Conservation (phyloP, 2,797 vertebrate genomes). For the Ispidina picta region DNA sequence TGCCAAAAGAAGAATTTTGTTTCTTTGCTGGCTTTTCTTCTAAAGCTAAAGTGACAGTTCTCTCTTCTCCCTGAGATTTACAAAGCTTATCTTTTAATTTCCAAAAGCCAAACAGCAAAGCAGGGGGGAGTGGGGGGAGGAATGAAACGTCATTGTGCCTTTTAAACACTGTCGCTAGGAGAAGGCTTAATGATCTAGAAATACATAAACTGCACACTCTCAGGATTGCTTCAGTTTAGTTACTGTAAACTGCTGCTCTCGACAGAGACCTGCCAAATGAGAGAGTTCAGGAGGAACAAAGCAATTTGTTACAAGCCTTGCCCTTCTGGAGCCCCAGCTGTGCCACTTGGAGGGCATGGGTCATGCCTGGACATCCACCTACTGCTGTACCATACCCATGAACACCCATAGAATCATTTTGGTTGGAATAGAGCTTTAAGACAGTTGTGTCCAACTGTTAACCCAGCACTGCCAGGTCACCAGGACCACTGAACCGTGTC, state of each 20-base stretch:
- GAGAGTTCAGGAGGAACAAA: background rate
- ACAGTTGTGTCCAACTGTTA: background rate
- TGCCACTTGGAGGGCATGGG: background rate
- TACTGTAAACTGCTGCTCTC: background rate
- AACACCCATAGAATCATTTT: background rate
- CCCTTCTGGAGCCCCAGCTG: background rate
- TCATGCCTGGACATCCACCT: background rate
- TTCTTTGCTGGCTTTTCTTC: slow-evolving; percentile 52
- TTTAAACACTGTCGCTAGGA: slow-evolving; percentile 43
- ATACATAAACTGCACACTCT: background rate
- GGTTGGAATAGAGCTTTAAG: background rate
- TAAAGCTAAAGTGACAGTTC: slow-evolving; percentile 69
- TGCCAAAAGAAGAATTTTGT: slow-evolving; percentile 62
- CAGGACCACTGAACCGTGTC: no score
- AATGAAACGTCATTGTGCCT: background rate
- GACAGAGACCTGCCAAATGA: background rate
- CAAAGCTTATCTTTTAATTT: slow-evolving; percentile 70
- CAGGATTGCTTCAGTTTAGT: background rate
- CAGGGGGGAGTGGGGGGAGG: no score
- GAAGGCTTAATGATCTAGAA: slow-evolving; percentile 52
- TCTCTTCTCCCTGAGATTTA: slow-evolving; percentile 32
- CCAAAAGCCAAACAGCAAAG: slow-evolving; percentile 9
- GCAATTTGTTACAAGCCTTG: background rate
- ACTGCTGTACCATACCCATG: fast-evolving
- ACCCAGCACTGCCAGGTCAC: background rate